Evolutionary conservation across 2,113 vertebrate species (phyloP).

Genomic region (Martes martes): DNA sequence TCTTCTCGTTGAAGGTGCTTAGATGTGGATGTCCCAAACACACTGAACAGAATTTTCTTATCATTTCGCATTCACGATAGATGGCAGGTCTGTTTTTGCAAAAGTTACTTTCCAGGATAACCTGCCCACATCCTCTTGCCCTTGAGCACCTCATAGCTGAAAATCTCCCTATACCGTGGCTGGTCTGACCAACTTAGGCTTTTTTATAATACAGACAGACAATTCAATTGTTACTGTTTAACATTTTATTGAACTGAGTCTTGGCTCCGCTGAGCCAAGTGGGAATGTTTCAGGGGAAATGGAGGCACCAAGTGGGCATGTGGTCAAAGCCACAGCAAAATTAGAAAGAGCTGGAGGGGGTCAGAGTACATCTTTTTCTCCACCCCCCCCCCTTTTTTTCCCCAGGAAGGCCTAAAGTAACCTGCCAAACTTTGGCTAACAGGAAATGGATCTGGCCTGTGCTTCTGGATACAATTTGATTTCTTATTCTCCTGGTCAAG

Average conservation of each 20-base stretch:
- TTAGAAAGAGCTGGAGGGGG: not conserved
- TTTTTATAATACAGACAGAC: not conserved
- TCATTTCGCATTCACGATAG: not conserved
- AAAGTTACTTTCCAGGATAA: not conserved
- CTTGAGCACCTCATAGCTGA: too few species aligned
- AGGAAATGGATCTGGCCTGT: not conserved
- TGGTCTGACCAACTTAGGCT: not conserved
- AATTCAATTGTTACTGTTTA: not conserved
- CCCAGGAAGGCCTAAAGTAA: not conserved
- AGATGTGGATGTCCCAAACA: not conserved
- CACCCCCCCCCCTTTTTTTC: rapidly evolving
- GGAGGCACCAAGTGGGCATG: not conserved
- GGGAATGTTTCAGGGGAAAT: not conserved
- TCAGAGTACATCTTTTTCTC: too few species aligned
- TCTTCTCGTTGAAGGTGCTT: not conserved
- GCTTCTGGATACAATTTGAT: not conserved
- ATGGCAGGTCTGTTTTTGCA: not conserved
- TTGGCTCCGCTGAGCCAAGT: not conserved
- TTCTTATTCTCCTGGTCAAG: not conserved
- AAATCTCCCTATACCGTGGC: not conserved
- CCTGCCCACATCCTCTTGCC: not conserved
- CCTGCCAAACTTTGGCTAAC: not conserved
- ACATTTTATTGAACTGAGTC: not conserved
- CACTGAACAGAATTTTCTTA: not conserved
- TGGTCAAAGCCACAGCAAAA: not conserved